Base-by-base conservation (phyloP, 2,888 invertebrate genomes). In the Eupithecia dodoneata region DNA sequence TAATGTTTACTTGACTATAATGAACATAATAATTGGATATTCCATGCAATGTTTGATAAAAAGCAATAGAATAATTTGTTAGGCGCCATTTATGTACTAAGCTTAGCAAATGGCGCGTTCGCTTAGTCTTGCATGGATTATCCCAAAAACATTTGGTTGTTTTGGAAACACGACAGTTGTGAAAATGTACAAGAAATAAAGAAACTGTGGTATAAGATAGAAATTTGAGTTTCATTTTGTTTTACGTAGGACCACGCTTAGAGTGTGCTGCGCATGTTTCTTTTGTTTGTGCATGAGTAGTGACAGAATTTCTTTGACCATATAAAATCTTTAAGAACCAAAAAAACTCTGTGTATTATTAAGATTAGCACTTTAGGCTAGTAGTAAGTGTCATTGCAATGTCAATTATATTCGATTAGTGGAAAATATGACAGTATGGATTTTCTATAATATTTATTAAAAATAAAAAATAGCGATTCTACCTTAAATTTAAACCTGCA, bases 371-470 rank as follows among this genome's bases (percentile, higher is more conserved):
- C 91, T 90, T 88, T 93, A 94, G 93, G 90, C 89, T 94, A 94
- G 91, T 93, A 94, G 94, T 94, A 93, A 93, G 93, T 92, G 93
- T 94, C 92, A 93, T 93, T 90, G 94, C 93, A 90, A 94, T 92
- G 94, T 95, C 94, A 95, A 95, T 95, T 95, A 95, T 95, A 94
- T 95, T 93, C 90, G 92, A 94, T 91, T 95, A 95, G 94, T 91
- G 89, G 85, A 89, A 89, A 89, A 87, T 89, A 89, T 89, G 90
- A 89, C 92, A 89, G 90, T 91, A 92, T 83, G 92, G 88, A 90
- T 92, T 94, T 94, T 94, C 92, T 93, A 94, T 89, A 92, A 90
- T 85, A 87, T 89, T 90, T 87, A 88, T 87, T 89, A 87, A 88
- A 86, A 84, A 81, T 83, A 83, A 86, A 87, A 85, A 87, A 85